phyloP scores from a whole-genome alignment of 2,888 invertebrate species.

The Athalia circularis region DNA sequence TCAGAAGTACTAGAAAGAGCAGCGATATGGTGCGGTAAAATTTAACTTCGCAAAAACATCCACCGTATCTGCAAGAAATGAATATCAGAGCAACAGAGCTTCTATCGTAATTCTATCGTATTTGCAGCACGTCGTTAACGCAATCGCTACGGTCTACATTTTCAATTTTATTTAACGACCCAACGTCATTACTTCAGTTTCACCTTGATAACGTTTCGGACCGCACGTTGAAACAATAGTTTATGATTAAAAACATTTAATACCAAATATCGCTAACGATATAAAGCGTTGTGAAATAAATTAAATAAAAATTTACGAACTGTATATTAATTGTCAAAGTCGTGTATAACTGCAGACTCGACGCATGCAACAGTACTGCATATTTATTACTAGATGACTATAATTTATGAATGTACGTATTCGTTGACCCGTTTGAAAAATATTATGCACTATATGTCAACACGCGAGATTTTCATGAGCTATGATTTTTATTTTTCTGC shows the following conservation, averaged over 20 bases:
- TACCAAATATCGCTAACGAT: neutral
- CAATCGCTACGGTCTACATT: conserved; percentile 27
- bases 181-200: conserved; percentile 48
- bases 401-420: too few relatives aligned
- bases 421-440: too few relatives aligned
- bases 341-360: neutral
- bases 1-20: too few relatives aligned
- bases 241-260: conserved; percentile 17
- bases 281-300: conserved; percentile 15
- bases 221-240: conserved; percentile 3
- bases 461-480: too few relatives aligned
- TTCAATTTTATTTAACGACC: conserved; percentile 50
- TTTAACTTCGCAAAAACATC: too few relatives aligned
- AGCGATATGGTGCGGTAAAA: too few relatives aligned
- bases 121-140: conserved; percentile 21
- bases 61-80: too few relatives aligned
- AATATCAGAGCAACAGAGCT: too few relatives aligned
- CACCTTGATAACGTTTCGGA: conserved; percentile 44
- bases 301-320: conserved; percentile 24
- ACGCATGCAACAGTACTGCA: too few relatives aligned
- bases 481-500: too few relatives aligned
- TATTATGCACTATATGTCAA: too few relatives aligned
- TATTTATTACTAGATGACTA: too few relatives aligned
- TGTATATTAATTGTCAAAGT: conserved; percentile 1
- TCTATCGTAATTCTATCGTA: conserved; percentile 7